Conservation (phyloP, 2,113 vertebrate species). For the Oriolus oriolus region DNA sequence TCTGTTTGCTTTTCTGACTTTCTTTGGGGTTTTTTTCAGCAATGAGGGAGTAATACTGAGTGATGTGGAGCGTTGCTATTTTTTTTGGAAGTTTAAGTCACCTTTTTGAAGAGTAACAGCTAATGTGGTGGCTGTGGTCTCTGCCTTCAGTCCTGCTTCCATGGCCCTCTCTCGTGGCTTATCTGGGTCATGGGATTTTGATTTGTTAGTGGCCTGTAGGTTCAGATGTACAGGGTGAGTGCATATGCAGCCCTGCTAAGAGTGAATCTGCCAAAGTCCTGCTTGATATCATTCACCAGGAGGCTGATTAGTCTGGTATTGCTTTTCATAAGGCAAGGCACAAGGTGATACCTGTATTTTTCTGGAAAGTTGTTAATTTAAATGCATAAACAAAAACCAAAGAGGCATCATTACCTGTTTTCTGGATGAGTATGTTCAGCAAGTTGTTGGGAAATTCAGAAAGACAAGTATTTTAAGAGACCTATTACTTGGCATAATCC, state of each 20-base stretch:
- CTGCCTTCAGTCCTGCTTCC: not conserved
- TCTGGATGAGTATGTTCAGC: not conserved
- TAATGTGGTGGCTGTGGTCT: fast-evolving
- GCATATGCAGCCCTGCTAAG: not conserved
- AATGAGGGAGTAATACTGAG: not conserved
- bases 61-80: not conserved
- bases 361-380: not conserved
- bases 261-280: not conserved
- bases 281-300: not conserved
- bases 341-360: not conserved
- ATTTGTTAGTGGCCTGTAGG: not conserved
- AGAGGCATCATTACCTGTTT: fast-evolving
- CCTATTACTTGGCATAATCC: not conserved
- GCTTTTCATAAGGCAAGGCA: not conserved
- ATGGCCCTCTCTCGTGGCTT: not conserved
- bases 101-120: not conserved
- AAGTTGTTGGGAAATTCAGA: not conserved
- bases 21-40: not conserved
- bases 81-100: not conserved
- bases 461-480: not conserved
- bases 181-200: not conserved
- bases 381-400: not conserved
- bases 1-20: not conserved
- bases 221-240: not conserved
- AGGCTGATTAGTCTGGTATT: not conserved